Base-by-base conservation (phyloP, 2,113 vertebrate genomes). In the Melanotaenia duboulayi region DNA sequence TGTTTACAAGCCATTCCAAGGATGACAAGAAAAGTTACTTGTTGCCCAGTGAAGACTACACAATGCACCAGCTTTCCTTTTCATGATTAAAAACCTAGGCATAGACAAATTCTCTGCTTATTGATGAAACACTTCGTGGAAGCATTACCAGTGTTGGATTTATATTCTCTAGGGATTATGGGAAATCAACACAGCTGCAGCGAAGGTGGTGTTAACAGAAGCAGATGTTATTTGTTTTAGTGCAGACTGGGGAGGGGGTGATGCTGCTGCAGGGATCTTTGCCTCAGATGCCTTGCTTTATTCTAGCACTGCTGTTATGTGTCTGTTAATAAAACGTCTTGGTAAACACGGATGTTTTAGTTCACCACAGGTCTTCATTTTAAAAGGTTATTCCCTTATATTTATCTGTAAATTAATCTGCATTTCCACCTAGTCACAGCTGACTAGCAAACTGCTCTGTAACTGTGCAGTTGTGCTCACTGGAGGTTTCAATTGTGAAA, bases 161-260 rank as follows among this genome's bases (percentile, higher is more conserved):
- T 66, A 40, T 85, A 67, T 63, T 81, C 87, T 73, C 39, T 11
- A 25, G 82, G 86, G 90, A 89, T 90, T 89, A 85, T 72, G 61
- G 56, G 61, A 69, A 87, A 80, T 80, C 76, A 83, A 73, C 86
- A 88, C 91, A 90, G 88, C 80, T 91, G 88, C 65, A 75, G 72
- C 23, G 54, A 82, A 84, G 85, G 74, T 76, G 83, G 65, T 65
- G 75, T 81, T 84, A 80, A 81, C 81, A 71, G 19, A 65, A 80
- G 86, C 88, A 91, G 89, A 89, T 89, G 86, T 76, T 90, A 81
- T 90, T 88, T 89, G 79, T 86, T 90, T 88, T 87, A 84, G 65
- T 78, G 77, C 81, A 78, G 63, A n/a, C 60, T 1, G 32, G 14
- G 46, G 63, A 9, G 44, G 14, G 19, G 44, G 49, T 42, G 61